Evolutionary conservation across 2,888 invertebrate species (phyloP).

Genomic region (Sphinx pinastri): DNA sequence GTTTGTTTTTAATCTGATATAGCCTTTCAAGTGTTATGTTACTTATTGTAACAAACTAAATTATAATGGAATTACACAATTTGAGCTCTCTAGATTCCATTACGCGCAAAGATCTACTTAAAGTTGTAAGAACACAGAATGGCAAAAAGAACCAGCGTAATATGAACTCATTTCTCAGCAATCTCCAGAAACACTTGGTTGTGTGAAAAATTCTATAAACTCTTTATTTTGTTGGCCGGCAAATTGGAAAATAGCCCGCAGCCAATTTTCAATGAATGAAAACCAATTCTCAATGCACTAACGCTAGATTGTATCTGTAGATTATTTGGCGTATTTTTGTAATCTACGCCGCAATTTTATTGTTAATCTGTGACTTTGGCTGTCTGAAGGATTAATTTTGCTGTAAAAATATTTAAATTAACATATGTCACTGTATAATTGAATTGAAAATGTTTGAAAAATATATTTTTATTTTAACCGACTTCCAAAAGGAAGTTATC

Average conservation of each 20-base stretch:
- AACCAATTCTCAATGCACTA: slow-evolving; percentile 27
- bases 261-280: slow-evolving; percentile 32
- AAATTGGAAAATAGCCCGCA: slow-evolving; percentile 35
- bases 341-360: neutral
- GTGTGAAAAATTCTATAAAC: slow-evolving; percentile 28
- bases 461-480: neutral
- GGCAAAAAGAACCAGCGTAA: neutral
- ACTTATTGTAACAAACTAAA: too few species aligned
- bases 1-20: too few species aligned
- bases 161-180: neutral
- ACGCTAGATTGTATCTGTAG: slow-evolving; percentile 19
- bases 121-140: neutral
- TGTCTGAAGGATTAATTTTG: neutral
- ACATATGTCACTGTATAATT: neutral
- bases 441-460: neutral
- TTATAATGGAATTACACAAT: too few species aligned
- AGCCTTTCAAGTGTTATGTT: too few species aligned
- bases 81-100: too few species aligned
- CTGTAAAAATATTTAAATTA: neutral
- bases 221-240: slow-evolving; percentile 28
- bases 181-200: slow-evolving; percentile 7
- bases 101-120: too few species aligned
- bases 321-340: slow-evolving; percentile 20
- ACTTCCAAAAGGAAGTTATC: too few species aligned
- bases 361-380: slow-evolving; percentile 8